Evolutionary conservation across 1,140 invertebrate species (phyloP).

Genomic region (Heliconius melpomene): DNA sequence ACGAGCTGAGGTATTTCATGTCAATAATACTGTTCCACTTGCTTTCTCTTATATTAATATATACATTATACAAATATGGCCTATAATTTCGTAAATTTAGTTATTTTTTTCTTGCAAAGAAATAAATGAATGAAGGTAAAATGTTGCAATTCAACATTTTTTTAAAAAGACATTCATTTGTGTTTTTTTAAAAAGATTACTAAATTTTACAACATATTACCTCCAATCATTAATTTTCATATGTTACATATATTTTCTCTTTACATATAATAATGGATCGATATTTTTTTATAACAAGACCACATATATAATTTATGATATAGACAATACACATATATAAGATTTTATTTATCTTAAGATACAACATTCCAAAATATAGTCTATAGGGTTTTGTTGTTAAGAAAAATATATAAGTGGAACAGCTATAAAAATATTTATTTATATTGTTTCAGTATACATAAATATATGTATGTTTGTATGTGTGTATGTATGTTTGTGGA

Average conservation of each 20-base stretch:
- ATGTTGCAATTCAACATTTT: no score
- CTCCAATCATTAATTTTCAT: no score
- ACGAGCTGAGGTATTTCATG: conserved; percentile 69
- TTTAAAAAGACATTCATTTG: no score
- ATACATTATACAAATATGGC: not conserved
- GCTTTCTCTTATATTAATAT: conserved; percentile 2
- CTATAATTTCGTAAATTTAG: not conserved
- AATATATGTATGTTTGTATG: not conserved
- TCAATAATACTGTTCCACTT: conserved; percentile 66
- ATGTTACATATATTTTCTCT: no score
- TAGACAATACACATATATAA: not conserved
- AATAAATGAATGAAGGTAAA: not conserved
- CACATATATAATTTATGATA: not conserved
- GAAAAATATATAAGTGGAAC: conserved; percentile 46
- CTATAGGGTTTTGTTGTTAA: conserved; percentile 16
- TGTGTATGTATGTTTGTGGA: not conserved
- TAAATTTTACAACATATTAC: no score
- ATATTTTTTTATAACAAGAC: no score
- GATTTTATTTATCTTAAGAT: conserved; percentile 20
- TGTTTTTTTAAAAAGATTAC: no score
- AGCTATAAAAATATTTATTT: conserved; percentile 45
- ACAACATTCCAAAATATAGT: conserved; percentile 48
- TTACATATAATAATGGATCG: no score
- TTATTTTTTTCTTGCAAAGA: not conserved
- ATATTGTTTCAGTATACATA: conserved; percentile 36